Base-by-base conservation (phyloP, 2,113 vertebrate species). In the Peromyscus californicus region DNA sequence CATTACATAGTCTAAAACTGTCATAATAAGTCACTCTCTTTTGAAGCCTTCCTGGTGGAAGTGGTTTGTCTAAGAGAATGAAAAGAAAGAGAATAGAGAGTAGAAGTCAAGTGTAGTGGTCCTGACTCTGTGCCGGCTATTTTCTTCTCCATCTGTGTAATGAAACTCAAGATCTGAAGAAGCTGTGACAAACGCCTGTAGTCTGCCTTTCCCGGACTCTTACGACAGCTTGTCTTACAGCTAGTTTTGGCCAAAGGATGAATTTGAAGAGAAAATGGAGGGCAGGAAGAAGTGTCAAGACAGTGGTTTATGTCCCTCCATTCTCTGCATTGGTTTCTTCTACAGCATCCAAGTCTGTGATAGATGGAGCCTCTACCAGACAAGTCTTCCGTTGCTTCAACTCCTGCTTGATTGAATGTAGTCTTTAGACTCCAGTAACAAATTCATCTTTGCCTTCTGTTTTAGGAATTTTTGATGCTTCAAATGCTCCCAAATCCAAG, bases 21-120 rank as follows among this genome's bases (percentile, higher is more conserved):
- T 54, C 79, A 82, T 45, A 74, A 51, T 92, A 91, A 84, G 17
- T 39, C 75, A 87, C 61, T 90, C 51, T 80, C 51, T 91, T 42
- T 39, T 88, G 61, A 95, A 75, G 67, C 2, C 65, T 59, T n/a
- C 7, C 79, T 26, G 45, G 61, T 39, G 4, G 65, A 67, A 82
- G 84, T 54, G 26, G 65, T 59, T 76, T 89, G 19, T 19, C 33
- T 76, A 82, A 17, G 22, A 84, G 74, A 91, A 85, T 11, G 10
- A 69, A 86, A 97, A 79, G 36, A 61, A 72, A 75, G 45, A 51
- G 51, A 51, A 51, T 51, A 51, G 7, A 51, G 51, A 51, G 31
- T 3, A 29, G 15, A 75, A 96, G 45, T 5, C 19, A 65, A 48
- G 69, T 15, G 15, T 22, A 13, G 45, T 76, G 17, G 0, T 8